Percentiles rank a stretch among this genome's conserved stretches.
Conservation (phyloP, 2,113 vertebrate genomes). For the Sylvicapra grimmia region DNA sequence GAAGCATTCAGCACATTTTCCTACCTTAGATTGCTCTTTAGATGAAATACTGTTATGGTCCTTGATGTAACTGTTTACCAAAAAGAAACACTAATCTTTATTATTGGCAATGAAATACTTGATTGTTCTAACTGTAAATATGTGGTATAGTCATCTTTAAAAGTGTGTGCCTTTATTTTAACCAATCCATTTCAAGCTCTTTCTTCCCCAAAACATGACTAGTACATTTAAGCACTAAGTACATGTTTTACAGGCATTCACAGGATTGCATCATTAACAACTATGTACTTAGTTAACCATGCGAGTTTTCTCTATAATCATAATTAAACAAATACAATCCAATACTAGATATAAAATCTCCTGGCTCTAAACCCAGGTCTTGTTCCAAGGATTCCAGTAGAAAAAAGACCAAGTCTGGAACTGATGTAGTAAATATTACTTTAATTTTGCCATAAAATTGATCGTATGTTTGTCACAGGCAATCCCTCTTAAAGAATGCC, state of each 20-base stretch:
- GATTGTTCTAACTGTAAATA: neutral
- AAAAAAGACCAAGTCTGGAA: neutral
- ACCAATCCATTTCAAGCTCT: neutral
- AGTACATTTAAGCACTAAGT: neutral
- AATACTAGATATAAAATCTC: neutral
- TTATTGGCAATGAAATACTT: neutral
- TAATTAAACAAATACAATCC: neutral
- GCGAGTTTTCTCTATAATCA: neutral
- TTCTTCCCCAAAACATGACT: neutral
- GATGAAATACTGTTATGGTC: neutral
- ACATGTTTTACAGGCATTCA: neutral
- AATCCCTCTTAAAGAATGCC: neutral
- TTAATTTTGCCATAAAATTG: neutral
- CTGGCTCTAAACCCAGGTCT: neutral
- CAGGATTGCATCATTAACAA: neutral
- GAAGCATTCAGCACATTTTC: neutral
- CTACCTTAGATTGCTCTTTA: neutral
- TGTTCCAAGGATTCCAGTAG: neutral
- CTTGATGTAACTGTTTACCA: neutral
- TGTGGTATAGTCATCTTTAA: neutral
- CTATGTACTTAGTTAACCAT: neutral
- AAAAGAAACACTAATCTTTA: neutral
- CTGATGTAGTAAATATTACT: neutral
- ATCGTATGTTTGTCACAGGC: neutral
- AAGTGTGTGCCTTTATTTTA: neutral